Conservation (phyloP, 2,113 vertebrate genomes). For the Coptodon rendalli region DNA sequence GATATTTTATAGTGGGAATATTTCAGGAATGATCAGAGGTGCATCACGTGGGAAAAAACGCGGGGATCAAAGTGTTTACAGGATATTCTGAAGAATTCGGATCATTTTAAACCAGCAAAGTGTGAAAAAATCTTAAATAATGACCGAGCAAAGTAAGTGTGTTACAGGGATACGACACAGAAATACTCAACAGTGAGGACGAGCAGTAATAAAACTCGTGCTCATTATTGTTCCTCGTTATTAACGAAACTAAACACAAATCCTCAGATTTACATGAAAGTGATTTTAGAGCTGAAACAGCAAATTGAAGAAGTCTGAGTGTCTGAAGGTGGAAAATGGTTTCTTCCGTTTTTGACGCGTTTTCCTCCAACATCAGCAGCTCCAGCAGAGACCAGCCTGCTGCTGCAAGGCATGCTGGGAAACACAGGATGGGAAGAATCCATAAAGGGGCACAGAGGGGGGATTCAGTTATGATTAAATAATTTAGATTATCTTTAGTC, state of each 20-base stretch:
- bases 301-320: fast-evolving
- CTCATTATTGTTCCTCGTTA: fast-evolving
- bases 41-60: neutral
- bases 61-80: neutral
- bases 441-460: neutral
- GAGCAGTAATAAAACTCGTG: neutral
- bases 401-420: constrained; percentile 54
- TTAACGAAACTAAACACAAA: neutral
- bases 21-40: neutral
- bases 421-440: neutral
- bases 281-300: neutral
- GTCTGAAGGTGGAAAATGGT: constrained; percentile 4
- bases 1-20: neutral
- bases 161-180: neutral
- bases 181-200: neutral
- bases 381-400: neutral
- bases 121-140: neutral
- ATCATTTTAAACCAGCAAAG: neutral
- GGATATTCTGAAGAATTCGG: neutral
- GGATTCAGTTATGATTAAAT: neutral
- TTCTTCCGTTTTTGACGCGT: constrained; percentile 22
- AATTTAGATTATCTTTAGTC: neutral
- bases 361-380: constrained; percentile 65
- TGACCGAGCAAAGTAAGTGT: neutral
- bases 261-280: neutral